phyloP scores from a whole-genome alignment of 2,888 invertebrate genomes.

The Hypercompe scribonia region DNA sequence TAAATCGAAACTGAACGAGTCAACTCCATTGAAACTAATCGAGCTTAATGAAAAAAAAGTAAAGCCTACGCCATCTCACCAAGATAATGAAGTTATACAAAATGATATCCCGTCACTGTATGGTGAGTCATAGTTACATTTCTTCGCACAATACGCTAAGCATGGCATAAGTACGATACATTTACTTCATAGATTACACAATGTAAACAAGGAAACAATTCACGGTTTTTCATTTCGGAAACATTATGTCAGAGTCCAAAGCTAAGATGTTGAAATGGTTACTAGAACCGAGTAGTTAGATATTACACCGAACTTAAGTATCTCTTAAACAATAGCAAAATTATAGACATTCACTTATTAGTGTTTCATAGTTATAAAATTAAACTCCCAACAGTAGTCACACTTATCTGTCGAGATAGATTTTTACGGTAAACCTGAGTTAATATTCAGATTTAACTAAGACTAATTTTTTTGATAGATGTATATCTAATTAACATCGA shows the following conservation, averaged over 20 bases:
- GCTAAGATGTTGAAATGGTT: not conserved
- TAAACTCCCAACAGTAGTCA: not conserved
- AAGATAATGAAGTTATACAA: slow-evolving; percentile 77
- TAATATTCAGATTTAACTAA: too few species aligned
- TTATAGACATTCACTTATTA: not conserved
- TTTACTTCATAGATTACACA: slow-evolving; percentile 4
- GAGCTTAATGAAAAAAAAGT: slow-evolving; percentile 59
- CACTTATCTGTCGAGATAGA: not conserved
- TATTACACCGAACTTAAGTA: not conserved
- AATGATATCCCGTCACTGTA: slow-evolving; percentile 66
- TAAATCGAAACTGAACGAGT: slow-evolving; percentile 21
- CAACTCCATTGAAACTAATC: slow-evolving; percentile 27
- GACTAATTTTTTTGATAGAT: too few species aligned
- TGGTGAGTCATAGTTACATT: slow-evolving; percentile 48
- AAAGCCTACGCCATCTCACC: slow-evolving; percentile 66
- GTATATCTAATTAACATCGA: too few species aligned
- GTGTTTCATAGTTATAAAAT: not conserved
- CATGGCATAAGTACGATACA: slow-evolving; percentile 1
- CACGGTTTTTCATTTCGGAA: not conserved
- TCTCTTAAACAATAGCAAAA: not conserved
- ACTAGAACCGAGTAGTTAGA: not conserved
- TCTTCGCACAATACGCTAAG: slow-evolving; percentile 1
- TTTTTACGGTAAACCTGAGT: not conserved
- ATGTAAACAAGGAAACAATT: not conserved
- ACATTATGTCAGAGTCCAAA: slow-evolving; percentile 9